Evolutionary conservation across 2,888 invertebrate species (phyloP).

Genomic region (Cryptus viduatorius): DNA sequence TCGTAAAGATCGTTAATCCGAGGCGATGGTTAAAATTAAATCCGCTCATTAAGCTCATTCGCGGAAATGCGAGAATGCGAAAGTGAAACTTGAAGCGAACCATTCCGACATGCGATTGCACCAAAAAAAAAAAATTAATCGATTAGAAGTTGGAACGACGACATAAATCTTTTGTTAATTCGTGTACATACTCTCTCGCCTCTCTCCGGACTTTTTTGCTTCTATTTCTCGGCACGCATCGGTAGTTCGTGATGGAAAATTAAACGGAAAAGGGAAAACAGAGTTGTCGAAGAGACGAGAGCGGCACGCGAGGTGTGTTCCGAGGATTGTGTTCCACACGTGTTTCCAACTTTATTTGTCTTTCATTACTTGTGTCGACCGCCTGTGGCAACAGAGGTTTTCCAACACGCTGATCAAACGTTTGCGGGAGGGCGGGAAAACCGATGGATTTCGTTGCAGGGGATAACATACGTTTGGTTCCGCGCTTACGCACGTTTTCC

Average conservation of each 20-base stretch:
- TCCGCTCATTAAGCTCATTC: not conserved
- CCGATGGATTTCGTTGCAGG: slow-evolving; percentile 31
- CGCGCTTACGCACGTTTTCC: slow-evolving; percentile 57
- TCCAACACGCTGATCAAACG: slow-evolving; percentile 48
- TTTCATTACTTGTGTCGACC: slow-evolving; percentile 59
- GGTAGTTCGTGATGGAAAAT: slow-evolving; percentile 19
- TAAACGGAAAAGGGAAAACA: slow-evolving; percentile 16
- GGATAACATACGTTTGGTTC: slow-evolving; percentile 18
- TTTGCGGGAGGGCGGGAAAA: slow-evolving; percentile 14
- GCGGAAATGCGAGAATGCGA: slow-evolving; percentile 45
- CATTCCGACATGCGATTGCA: slow-evolving; percentile 43
- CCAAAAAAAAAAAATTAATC: slow-evolving; percentile 39
- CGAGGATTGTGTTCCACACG: slow-evolving; percentile 29
- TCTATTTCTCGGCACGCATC: not conserved
- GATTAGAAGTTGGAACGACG: slow-evolving; percentile 12
- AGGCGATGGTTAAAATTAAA: not conserved
- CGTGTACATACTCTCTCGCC: not conserved
- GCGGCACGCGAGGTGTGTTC: not conserved
- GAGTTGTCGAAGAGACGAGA: slow-evolving; percentile 14
- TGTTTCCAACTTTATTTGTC: slow-evolving; percentile 53
- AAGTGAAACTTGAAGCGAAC: slow-evolving; percentile 48
- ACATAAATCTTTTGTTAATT: slow-evolving; percentile 50
- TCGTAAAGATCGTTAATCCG: not conserved
- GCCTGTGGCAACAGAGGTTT: slow-evolving; percentile 2
- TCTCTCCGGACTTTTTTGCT: slow-evolving; percentile 6